Evolutionary conservation across 2,113 vertebrate species (phyloP), one percentile per base, ranked within the genome.

Genomic region (Catharus minimus): DNA sequence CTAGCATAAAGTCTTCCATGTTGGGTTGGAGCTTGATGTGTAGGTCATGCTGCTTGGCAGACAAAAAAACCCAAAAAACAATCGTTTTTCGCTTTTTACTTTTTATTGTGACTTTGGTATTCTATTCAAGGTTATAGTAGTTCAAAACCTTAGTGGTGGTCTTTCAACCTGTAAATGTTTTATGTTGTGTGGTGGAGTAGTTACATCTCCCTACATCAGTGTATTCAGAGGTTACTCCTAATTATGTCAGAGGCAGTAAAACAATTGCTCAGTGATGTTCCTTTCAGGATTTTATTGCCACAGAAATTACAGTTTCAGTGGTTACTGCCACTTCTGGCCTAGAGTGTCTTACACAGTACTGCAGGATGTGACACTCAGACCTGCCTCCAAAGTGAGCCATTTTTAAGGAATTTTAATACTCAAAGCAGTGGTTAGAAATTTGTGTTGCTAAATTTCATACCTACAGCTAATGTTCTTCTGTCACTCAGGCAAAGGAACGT

Each of bases 401-500:
- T 76, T 72, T 62, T 69, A 50, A 43, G n/a, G n/a, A 22, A 5
- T 33, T 32, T 32, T 17, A 24, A 11, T 33, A 21, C 24, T 43
- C 32, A 4, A n/a, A 43, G 47, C 60, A 49, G 16, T 28, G 19
- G 4, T 52, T 77, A 47, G 16, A 55, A 77, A 33, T 16, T 5
- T 1, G 2, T 21, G 26, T 36, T 72, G 33, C 17, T 64, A 0
- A 49, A 53, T 13, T 36, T 71, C 12, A 7, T 60, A 16, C 6
- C 14, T 80, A 16, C 5, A 87, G 38, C 47, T 61, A 2, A 18
- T 20, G 56, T 12, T 72, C 14, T 88, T 87, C 41, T 55, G 2
- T 69, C 19, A 1, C 21, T 67, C 43, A 99, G 99, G 99, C 99
- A 56, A 99, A 99, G 94, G 99, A 99, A 64, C 98, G 98, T 96